These are phyloP conservation scores for Brachionus asplanchnoidis DNA, from an alignment of 1,140 invertebrate species.

Conservation along the genomic window DNA sequence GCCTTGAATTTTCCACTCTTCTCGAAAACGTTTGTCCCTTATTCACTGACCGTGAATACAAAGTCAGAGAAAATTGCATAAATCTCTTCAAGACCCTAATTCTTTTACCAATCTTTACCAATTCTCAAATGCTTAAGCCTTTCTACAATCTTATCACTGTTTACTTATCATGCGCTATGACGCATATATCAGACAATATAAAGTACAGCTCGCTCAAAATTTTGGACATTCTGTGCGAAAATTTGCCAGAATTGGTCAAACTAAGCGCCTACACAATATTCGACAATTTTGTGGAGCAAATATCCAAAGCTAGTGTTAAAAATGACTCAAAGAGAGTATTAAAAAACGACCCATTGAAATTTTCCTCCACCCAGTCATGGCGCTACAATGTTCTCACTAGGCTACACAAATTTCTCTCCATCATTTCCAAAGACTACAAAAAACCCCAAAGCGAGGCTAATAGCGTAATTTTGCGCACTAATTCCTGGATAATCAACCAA, in stretches of 20 bases:
- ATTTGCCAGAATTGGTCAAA: slow-evolving; percentile 63
- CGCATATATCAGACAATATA: slow-evolving; percentile 71
- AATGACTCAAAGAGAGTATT: slow-evolving; percentile 43
- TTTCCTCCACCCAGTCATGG: slow-evolving; percentile 48
- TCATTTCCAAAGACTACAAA: slow-evolving; percentile 26
- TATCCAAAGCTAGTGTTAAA: slow-evolving; percentile 54
- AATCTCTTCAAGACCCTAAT: slow-evolving; percentile 67
- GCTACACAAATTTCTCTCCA: slow-evolving; percentile 46
- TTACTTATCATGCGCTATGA: slow-evolving; percentile 77
- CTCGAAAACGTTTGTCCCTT: slow-evolving; percentile 66
- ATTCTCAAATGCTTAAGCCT: slow-evolving; percentile 56
- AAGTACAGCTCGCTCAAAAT: slow-evolving; percentile 74
- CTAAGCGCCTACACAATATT: slow-evolving; percentile 66
- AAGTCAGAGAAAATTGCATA: slow-evolving; percentile 65
- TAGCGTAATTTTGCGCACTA: not conserved
- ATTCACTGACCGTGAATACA: slow-evolving; percentile 67
- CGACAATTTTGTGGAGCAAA: slow-evolving; percentile 72
- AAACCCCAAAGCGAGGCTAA: not conserved
- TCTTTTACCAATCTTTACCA: slow-evolving; percentile 50
- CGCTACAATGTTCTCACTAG: slow-evolving; percentile 47
- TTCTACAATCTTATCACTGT: slow-evolving; percentile 70
- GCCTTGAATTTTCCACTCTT: slow-evolving; percentile 64
- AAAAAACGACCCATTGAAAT: slow-evolving; percentile 48
- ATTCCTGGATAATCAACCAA: slow-evolving; percentile 7
- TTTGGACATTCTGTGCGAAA: slow-evolving; percentile 64